phyloP scores from a whole-genome alignment of 2,797 vertebrate genomes.

The Typhlichthys subterraneus region DNA sequence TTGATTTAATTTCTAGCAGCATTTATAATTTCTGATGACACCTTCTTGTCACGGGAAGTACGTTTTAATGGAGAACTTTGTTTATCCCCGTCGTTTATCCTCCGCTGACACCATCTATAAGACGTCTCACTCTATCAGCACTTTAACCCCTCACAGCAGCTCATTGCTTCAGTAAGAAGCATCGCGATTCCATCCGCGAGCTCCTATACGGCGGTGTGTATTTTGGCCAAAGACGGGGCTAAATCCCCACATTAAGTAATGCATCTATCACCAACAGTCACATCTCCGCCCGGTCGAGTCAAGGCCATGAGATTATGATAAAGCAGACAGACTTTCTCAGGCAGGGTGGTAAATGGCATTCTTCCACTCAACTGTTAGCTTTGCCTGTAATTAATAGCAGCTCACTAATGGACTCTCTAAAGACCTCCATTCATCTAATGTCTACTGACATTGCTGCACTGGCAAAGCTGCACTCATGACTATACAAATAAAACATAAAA shows the following conservation, averaged over 20 bases:
- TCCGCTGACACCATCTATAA: not conserved
- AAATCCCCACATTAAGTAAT: slow-evolving; percentile 4
- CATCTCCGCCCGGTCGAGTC: slow-evolving; percentile 3
- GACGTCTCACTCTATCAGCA: not conserved
- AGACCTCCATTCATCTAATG: slow-evolving; percentile 42
- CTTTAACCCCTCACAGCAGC: slow-evolving; percentile 3
- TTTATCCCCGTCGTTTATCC: not conserved
- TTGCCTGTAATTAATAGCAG: slow-evolving; percentile 49
- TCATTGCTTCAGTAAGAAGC: slow-evolving; percentile 1
- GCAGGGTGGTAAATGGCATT: slow-evolving; percentile 33
- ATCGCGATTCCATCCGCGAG: not conserved
- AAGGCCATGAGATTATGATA: slow-evolving; percentile 9
- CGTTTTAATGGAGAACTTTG: not conserved
- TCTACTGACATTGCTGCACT: slow-evolving; percentile 10
- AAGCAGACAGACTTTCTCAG: slow-evolving; percentile 22
- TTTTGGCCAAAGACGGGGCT: not conserved
- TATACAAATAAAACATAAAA: slow-evolving; percentile 44
- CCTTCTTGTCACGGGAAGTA: not conserved
- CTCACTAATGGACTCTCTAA: slow-evolving; percentile 41
- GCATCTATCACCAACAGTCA: not conserved
- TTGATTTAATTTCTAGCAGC: not conserved
- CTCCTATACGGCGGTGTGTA: not conserved
- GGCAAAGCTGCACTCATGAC: slow-evolving; percentile 6
- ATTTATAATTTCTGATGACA: not conserved
- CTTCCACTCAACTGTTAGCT: slow-evolving; percentile 45